Evolutionary conservation across 2,797 vertebrate genomes (phyloP), one percentile per base, ranked within the genome.

Genomic region (Parambassis ranga): DNA sequence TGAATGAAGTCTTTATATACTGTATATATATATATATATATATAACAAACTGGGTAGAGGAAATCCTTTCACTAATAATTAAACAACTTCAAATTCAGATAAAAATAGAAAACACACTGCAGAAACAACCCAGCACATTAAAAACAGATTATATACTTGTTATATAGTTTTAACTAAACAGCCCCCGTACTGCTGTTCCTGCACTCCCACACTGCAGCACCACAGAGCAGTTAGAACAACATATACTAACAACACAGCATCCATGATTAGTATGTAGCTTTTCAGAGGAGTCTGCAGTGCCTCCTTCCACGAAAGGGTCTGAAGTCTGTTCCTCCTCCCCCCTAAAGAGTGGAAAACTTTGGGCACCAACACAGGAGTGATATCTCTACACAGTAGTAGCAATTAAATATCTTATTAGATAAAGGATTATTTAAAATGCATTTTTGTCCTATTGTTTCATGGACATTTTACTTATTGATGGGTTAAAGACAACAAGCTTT

Each of bases 31-130:
- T 33, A 46, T 48, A 66, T 55, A 52, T 53, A 48, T 8, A 73
- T 60, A 55, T 73, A 71, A 22, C 20, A 78, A 71, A 58, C 39
- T 65, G 41, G 48, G 82, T 70, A 62, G 39, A 72, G 63, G 27
- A 68, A 78, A 77, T 50, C 14, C 47, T 78, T 68, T 71, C 57
- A 65, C 44, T 44, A 52, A 70, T 61, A 61, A 75, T 76, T 47
- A 59, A 79, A n/a, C 57, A 73, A 67, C 73, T 76, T 81, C 49
- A 79, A 66, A 66, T 74, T 64, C 46, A 71, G 49, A 71, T 70
- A 51, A 55, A 75, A 76, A 73, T 59, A 65, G n/a, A n/a, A n/a
- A 85, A 71, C 39, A 75, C 68, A 73, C 60, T 58, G 65, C 71
- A 78, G 53, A 84, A 83, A 81, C 59, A 79, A 74, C 65, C 46